These are phyloP conservation scores for Hydraecia micacea DNA, from an alignment of 2,888 invertebrate species.

Conservation along the genomic window DNA sequence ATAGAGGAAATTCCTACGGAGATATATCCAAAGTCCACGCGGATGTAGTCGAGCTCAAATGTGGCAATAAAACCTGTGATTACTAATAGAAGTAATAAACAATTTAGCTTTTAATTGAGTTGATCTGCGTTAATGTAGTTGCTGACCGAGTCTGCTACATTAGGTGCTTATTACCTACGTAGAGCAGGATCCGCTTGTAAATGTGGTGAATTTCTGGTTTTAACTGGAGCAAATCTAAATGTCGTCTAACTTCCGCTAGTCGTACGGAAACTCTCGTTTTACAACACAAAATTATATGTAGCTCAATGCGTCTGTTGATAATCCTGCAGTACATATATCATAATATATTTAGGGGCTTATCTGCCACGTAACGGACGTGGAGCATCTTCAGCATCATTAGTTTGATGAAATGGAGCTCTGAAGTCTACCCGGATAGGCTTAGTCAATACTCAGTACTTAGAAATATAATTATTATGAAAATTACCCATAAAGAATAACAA, in stretches of 20 bases:
- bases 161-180: not conserved
- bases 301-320: not conserved
- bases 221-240: constrained; percentile 14
- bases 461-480: not conserved
- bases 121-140: not conserved
- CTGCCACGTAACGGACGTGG: too few relatives aligned
- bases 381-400: not conserved
- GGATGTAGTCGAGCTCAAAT: not conserved
- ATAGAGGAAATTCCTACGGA: not conserved
- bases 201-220: not conserved
- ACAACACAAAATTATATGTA: not conserved
- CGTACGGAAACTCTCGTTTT: not conserved
- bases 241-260: not conserved
- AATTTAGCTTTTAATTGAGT: not conserved
- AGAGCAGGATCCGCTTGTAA: not conserved
- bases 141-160: not conserved
- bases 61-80: not conserved
- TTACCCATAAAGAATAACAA: not conserved
- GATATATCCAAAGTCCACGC: not conserved
- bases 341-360: not conserved
- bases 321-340: not conserved
- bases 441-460: not conserved
- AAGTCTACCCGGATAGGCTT: not conserved
- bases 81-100: constrained; percentile 9
- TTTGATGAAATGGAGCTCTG: too few relatives aligned